Percentiles rank a stretch among this genome's conserved stretches.
These are phyloP conservation scores for Coryphaenoides rupestris DNA, from an alignment of 2,113 vertebrate genomes.

Conservation along the genomic window DNA sequence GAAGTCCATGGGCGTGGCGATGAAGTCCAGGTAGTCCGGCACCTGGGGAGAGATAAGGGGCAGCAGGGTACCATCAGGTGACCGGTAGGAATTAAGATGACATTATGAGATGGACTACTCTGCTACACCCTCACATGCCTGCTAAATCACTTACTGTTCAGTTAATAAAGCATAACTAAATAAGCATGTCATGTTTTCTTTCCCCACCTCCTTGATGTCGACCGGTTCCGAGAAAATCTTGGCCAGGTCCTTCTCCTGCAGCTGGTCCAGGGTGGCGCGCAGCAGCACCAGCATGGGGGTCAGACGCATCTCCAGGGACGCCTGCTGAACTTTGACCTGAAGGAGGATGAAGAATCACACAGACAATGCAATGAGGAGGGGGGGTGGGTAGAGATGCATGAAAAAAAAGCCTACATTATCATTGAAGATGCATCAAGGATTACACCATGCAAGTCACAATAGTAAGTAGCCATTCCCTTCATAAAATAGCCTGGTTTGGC, in stretches of 20 bases:
- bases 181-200: no score
- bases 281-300: constrained; percentile 88
- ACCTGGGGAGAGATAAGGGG: constrained; percentile 73
- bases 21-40: constrained; percentile 97
- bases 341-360: neutral
- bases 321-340: constrained; percentile 90
- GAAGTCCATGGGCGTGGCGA: constrained; percentile 98
- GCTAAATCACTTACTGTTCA: no score
- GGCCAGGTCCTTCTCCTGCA: constrained; percentile 92
- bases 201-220: constrained; percentile 82
- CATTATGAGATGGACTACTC: no score
- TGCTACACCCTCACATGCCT: no score
- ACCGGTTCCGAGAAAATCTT: constrained; percentile 92
- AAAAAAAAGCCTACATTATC: no score
- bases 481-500: neutral
- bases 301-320: constrained; percentile 89
- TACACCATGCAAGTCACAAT: no score
- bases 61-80: no score
- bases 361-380: neutral
- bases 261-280: constrained; percentile 88
- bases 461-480: no score
- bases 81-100: no score
- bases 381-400: neutral
- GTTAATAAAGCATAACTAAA: no score
- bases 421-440: no score